Base-by-base conservation (phyloP, 2,797 vertebrate genomes). In the Lophotriccus pileatus region DNA sequence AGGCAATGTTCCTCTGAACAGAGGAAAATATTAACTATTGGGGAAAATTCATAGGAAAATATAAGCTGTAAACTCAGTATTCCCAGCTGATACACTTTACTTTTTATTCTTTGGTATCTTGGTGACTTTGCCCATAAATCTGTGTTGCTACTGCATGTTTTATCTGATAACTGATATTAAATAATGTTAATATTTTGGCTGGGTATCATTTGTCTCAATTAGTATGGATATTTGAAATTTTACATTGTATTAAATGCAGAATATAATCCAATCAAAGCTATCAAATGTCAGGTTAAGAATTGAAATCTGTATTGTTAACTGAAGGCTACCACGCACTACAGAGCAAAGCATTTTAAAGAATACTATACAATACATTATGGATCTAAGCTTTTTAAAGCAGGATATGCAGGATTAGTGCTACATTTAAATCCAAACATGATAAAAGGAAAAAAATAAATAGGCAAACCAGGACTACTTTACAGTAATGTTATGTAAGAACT, bases 341-440 rank as follows among this genome's bases (percentile, higher is more conserved):
- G 39, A 78, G 49, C 7, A 68, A 91, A 83, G 39, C 25, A 39
- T 72, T 89, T 89, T 37, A 84, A 60, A 70, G 69, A 32, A 75
- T 55, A 28, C 68, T 41, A 56, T 43, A 84, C 55, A 86, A 73
- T 28, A 66, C 36, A 62, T 89, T 69, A 72, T 28, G 75, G 84
- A 89, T 58, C n/a, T 89, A 89, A 96, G 87, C 94, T 87, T 91
- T 89, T 37, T 73, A 85, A 87, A 94, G 86, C 78, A 94, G 84
- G 86, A 92, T 93, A 91, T 85, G 44, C 87, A 84, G 92, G 91
- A 97, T 96, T 97, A 94, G 88, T 53, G 84, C 44, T 92, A 78
- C 63, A 81, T 93, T 95, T 84, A 80, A 93, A 94, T 91, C 84
- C 75, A 85, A 89, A 92, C 64, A 87, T 2, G 60, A 89, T 78